Evolutionary conservation across 2,797 vertebrate genomes (phyloP), one percentile per base, ranked within the genome.

Genomic region (Myotis vivesi): DNA sequence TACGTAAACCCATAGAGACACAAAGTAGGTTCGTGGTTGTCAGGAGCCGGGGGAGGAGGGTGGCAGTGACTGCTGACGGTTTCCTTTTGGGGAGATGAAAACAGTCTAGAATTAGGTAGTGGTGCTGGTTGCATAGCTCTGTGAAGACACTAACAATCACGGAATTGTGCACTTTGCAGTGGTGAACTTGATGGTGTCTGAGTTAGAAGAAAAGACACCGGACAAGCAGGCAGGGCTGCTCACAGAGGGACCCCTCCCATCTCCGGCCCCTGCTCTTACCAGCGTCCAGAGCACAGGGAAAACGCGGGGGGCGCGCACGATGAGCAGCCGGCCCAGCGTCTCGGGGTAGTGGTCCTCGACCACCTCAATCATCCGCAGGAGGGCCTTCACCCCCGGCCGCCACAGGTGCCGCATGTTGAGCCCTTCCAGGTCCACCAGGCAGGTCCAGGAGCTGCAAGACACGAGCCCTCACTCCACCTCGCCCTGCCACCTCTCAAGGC

Each of bases 261-360:
- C 51, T 16, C 22, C 2, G 55, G 33, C 12, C 8, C 25, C 49
- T 22, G 46, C 85, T 95, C 99, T 98, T 94, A 99, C 99, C 99
- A 99, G 98, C 0, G 99, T 99, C 99, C 99, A 99, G 55, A 99
- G 99, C 86, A 99, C 99, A 0, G 99, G 99, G 72, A 99, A 99
- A 25, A 99, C 99, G 2, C 99, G 96, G 0, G 99, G 99, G 0
- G 99, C 99, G 30, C 99, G 97, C 80, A 99, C 98, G 0, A 99
- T 99, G 91, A 99, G 98, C 51, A 99, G 97, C 30, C 99, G 98
- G 8, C 99, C 99, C 97, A 99, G 98, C 1, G 99, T 99, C 97
- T 99, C 99, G 0, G 99, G 99, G 95, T 99, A 99, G 97, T 99
- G 99, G 96, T 99, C 99, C 96, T 99, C 99, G 28, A 99, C 99